These are phyloP conservation scores for Empis stercorea DNA, from an alignment of 2,888 invertebrate species.

Conservation along the genomic window DNA sequence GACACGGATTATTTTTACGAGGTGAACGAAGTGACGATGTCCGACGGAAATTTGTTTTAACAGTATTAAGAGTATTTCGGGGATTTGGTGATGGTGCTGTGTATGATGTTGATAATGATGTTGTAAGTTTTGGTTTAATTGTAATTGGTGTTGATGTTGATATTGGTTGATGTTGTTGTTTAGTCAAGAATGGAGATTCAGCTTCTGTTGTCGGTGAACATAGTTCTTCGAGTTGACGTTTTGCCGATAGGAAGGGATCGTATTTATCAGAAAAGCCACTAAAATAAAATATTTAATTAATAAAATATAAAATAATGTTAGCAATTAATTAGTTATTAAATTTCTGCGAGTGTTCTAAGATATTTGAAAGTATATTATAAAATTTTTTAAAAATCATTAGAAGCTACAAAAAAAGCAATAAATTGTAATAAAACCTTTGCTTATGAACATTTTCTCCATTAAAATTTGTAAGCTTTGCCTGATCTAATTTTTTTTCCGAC, in stretches of 20 bases:
- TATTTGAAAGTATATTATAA: no score
- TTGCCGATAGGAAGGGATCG: conserved; percentile 67
- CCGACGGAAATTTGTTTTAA: conserved; percentile 29
- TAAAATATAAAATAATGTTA: no score
- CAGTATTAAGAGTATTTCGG: conserved; percentile 10
- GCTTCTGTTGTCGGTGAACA: conserved; percentile 50
- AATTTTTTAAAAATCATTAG: no score
- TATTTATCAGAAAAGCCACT: conserved; percentile 37
- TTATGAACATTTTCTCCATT: no score
- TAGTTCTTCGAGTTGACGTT: conserved; percentile 69
- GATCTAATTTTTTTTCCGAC: no score
- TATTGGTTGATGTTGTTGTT: conserved; percentile 11
- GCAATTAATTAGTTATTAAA: no score
- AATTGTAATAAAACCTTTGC: no score
- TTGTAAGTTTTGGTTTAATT: conserved; percentile 14
- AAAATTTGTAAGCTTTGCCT: no score
- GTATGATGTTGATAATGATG: conserved; percentile 17
- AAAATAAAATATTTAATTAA: conserved; percentile 1
- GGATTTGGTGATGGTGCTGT: conserved; percentile 16
- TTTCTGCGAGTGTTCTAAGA: no score
- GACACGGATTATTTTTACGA: conserved; percentile 25
- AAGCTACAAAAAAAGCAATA: no score
- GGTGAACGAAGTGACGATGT: conserved; percentile 33
- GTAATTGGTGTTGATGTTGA: conserved; percentile 26
- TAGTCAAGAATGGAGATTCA: conserved; percentile 21